A percentile compares a stretch with the other conserved stretches of the same genome.
Evolutionary conservation across 2,113 vertebrate species (phyloP).

Genomic region (Crypturellus undulatus): DNA sequence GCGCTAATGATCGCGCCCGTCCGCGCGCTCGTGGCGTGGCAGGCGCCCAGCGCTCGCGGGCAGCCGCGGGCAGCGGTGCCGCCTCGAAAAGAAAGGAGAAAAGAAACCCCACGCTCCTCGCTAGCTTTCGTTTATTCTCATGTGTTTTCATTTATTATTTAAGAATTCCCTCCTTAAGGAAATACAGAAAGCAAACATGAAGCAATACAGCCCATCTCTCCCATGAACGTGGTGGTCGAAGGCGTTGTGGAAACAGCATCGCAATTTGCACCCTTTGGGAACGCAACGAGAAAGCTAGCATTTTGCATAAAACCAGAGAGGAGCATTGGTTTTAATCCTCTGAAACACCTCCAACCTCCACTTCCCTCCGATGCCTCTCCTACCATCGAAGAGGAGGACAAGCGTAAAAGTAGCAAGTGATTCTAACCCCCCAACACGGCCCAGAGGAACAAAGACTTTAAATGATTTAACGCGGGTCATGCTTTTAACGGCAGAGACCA

Average conservation of each 20-base stretch:
- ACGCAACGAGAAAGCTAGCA: background rate
- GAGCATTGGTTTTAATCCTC: background rate
- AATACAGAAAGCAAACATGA: background rate
- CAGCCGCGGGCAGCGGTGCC: background rate
- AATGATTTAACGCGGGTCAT: background rate
- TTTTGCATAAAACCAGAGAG: background rate
- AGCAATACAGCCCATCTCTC: background rate
- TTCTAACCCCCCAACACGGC: background rate
- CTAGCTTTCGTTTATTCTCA: background rate
- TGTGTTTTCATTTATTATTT: background rate
- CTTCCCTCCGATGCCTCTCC: background rate
- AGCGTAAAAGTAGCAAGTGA: background rate
- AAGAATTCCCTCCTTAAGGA: background rate
- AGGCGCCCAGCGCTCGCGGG: slow-evolving; percentile 1
- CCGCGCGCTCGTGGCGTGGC: slow-evolving; percentile 20
- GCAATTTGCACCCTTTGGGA: background rate
- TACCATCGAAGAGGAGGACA: fast-evolving
- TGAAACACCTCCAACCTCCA: background rate
- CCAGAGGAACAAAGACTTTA: background rate
- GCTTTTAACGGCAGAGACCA: background rate
- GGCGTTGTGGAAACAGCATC: background rate
- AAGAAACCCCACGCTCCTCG: fast-evolving
- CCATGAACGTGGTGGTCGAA: background rate
- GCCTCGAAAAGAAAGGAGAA: background rate
- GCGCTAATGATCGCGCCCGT: slow-evolving; percentile 55